Percentiles rank a stretch among this genome's conserved stretches.
Evolutionary conservation across 1,140 invertebrate genomes (phyloP).

Genomic region (Ceratosolen solmsi): DNA sequence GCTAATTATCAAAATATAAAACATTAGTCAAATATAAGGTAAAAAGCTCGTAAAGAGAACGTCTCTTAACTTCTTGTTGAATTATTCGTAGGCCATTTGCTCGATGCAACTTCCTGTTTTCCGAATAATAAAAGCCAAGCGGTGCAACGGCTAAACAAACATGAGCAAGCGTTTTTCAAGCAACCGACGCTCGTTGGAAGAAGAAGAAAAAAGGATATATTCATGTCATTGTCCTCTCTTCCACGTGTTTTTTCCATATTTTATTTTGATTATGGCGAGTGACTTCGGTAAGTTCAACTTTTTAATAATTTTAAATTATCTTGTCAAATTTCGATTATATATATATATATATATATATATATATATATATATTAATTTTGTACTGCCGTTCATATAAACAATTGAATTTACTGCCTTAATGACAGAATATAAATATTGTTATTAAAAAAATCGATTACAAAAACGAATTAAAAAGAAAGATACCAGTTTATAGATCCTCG

Average conservation of each 20-base stretch:
- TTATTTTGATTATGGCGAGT: neutral
- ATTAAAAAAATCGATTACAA: too few species aligned
- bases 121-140: neutral
- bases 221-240: constrained; percentile 7
- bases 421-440: too few species aligned
- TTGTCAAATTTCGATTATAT: too few species aligned
- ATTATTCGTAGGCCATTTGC: neutral
- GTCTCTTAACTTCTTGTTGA: neutral
- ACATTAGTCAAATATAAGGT: too few species aligned
- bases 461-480: too few species aligned
- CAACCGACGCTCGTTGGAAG: neutral
- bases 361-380: too few species aligned
- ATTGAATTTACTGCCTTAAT: too few species aligned
- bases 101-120: constrained; percentile 27
- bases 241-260: constrained; percentile 2
- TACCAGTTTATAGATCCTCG: too few species aligned
- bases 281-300: neutral
- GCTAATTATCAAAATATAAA: too few species aligned
- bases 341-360: too few species aligned
- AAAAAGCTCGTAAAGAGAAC: constrained; percentile 1
- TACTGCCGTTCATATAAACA: too few species aligned
- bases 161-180: constrained; percentile 1
- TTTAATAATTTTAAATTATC: too few species aligned
- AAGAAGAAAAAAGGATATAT: neutral
- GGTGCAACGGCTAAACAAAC: neutral